Conservation (phyloP, 2,797 vertebrate genomes). For the Enteromius viviparus region DNA sequence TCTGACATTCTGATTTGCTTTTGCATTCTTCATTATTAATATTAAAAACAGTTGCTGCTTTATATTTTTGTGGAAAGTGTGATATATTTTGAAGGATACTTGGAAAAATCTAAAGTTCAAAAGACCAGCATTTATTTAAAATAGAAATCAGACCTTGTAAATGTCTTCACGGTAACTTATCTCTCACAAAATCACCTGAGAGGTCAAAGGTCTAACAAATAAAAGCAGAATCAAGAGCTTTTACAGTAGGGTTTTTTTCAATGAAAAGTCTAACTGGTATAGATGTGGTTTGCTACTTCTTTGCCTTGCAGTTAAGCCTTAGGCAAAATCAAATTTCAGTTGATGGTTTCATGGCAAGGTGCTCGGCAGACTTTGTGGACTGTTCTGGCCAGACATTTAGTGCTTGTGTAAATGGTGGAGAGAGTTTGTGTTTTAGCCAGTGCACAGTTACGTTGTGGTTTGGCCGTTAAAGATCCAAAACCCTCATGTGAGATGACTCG, state of each 20-base stretch:
- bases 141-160: neutral
- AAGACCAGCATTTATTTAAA: neutral
- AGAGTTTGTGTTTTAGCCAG: slow-evolving; percentile 19
- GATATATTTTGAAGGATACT: neutral
- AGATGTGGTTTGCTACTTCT: slow-evolving; percentile 7
- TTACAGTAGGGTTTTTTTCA: neutral
- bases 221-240: neutral
- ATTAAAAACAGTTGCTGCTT: neutral
- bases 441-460: slow-evolving; percentile 6
- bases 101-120: neutral
- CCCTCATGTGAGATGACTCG: slow-evolving; percentile 28
- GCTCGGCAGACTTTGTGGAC: slow-evolving; percentile 11
- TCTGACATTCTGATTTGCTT: neutral
- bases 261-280: neutral
- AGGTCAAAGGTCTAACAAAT: neutral
- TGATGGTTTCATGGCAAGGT: slow-evolving; percentile 5
- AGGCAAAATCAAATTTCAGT: neutral
- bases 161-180: neutral
- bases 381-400: slow-evolving; percentile 39
- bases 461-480: slow-evolving; percentile 4
- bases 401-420: slow-evolving; percentile 22
- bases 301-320: neutral
- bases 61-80: neutral
- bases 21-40: neutral
- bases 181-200: neutral